phyloP scores from a whole-genome alignment of 2,797 vertebrate species.

The Cercopithecus petaurista region DNA sequence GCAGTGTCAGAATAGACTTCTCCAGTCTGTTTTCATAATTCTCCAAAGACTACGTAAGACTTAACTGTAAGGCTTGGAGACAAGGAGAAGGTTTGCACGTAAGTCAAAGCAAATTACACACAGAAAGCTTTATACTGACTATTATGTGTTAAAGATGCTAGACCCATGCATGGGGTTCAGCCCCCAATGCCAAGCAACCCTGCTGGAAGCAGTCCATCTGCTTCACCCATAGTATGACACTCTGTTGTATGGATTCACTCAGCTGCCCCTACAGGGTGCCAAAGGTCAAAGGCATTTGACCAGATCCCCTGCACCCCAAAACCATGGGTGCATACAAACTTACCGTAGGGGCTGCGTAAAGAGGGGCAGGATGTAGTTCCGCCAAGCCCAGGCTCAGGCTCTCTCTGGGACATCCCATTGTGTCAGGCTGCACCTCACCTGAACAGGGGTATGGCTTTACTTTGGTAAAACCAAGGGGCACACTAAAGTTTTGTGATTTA shows the following conservation, averaged over 20 bases:
- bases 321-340: rapidly evolving
- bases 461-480: not conserved
- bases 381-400: rapidly evolving
- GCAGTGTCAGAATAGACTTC: not conserved
- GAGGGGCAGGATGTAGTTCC: rapidly evolving
- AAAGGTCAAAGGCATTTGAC: not conserved
- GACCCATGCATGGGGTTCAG: rapidly evolving
- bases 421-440: not conserved
- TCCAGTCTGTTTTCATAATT: not conserved
- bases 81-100: not conserved
- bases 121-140: not conserved
- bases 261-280: rapidly evolving
- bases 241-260: not conserved
- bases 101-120: not conserved
- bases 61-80: not conserved
- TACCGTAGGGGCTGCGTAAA: rapidly evolving
- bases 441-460: not conserved
- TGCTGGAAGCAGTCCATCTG: too few species aligned
- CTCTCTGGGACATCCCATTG: not conserved
- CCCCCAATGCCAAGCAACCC: rapidly evolving
- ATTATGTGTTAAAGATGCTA: not conserved
- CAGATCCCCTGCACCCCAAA: not conserved
- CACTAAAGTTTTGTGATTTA: not conserved
- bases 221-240: rapidly evolving
- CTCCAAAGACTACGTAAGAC: not conserved